Evolutionary conservation across 2,797 vertebrate species (phyloP), one percentile per base, ranked within the genome.

Genomic region (Scarus forsteni): DNA sequence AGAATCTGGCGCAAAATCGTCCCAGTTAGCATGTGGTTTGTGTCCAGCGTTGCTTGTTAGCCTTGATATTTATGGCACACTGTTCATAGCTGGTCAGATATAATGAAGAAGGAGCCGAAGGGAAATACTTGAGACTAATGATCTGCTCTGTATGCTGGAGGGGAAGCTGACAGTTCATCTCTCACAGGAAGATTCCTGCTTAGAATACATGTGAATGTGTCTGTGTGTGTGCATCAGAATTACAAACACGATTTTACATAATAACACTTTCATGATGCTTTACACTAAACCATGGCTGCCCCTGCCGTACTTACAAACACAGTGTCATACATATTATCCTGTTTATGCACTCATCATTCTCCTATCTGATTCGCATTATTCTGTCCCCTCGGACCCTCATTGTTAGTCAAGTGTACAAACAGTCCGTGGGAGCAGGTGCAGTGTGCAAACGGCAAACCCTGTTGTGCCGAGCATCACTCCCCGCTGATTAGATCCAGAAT

Each of bases 401-500:
- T 76, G 55, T 65, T 54, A 52, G 57, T 66, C 18, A 0, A 68
- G 39, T 52, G 66, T 35, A 62, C 67, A 57, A 68, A 79, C 60
- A 58, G 51, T 38, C 18, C 18, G 38, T 6, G 44, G 58, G 55
- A 73, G 71, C 80, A 83, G 82, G 65, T 85, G 76, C 14, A 2
- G 34, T 6, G 71, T 70, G 65, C 62, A 76, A 54, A 81, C 73
- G 65, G 62, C 46, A 63, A 76, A 67, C 66, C 18, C 60, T 67
- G 38, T 52, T 40, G 36, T 57, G 46, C 55, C n/a, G 7, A 70
- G 60, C 66, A 58, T 70, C 54, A 18, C 6, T 68, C 13, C 40
- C 42, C 56, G 76, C 73, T 79, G 69, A 89, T 85, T 81, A 61
- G 63, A 77, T 81, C 69, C 66, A 74, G 70, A 79, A 51, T 34